Evolutionary conservation across 2,113 vertebrate species (phyloP).

Genomic region (Semicossyphus pulcher): DNA sequence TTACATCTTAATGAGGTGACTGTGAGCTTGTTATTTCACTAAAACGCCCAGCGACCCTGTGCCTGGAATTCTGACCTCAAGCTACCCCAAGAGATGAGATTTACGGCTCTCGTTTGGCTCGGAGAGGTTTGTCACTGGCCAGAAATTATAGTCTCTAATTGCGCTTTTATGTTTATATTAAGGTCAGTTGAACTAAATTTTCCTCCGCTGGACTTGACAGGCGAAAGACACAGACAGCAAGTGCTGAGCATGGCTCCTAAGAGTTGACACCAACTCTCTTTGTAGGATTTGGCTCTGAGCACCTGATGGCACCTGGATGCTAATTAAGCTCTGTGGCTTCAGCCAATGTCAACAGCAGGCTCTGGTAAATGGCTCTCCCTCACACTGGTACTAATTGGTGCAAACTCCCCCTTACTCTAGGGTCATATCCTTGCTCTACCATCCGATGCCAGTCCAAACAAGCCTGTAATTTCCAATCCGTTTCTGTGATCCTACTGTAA

Average conservation of each 20-base stretch:
- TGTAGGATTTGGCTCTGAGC: constrained; percentile 50
- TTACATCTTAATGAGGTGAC: constrained; percentile 72
- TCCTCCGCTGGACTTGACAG: constrained; percentile 39
- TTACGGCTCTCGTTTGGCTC: constrained; percentile 65
- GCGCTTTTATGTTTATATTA: constrained; percentile 67
- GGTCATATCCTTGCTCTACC: constrained; percentile 78
- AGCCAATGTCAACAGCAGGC: constrained; percentile 79
- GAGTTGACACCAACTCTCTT: constrained; percentile 37
- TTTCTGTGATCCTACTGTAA: constrained; percentile 49
- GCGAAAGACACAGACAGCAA: constrained; percentile 40
- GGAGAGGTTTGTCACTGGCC: constrained; percentile 40
- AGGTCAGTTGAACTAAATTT: constrained; percentile 54
- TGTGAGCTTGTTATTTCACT: constrained; percentile 68
- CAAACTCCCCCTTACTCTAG: constrained; percentile 62
- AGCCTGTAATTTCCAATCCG: constrained; percentile 71
- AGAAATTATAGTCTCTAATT: constrained; percentile 67
- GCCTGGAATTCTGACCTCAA: constrained; percentile 70
- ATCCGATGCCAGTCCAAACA: constrained; percentile 89
- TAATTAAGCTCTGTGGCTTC: constrained; percentile 50
- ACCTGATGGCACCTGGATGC: constrained; percentile 75
- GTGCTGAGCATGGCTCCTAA: constrained; percentile 31
- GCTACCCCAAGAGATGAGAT: constrained; percentile 67
- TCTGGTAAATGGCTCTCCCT: constrained; percentile 70
- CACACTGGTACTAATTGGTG: constrained; percentile 78
- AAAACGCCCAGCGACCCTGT: constrained; percentile 55